These are phyloP conservation scores for Rhopalosiphum maidis DNA, from an alignment of 1,140 invertebrate genomes.

Conservation along the genomic window DNA sequence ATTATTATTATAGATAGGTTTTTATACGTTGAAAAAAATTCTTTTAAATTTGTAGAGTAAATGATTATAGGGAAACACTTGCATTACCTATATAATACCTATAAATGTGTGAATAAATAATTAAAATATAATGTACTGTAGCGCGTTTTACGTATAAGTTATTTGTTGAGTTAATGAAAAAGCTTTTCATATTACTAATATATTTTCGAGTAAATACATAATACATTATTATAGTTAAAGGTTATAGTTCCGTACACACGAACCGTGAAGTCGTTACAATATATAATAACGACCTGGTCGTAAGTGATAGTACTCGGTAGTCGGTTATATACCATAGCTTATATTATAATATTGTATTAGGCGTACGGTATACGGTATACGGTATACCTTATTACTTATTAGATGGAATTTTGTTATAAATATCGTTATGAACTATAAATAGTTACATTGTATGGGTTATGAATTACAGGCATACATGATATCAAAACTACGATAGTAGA, in stretches of 20 bases:
- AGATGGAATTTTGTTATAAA: background rate
- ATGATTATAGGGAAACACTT: background rate
- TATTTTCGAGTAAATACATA: background rate
- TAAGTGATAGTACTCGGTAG: background rate
- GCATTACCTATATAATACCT: background rate
- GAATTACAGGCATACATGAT: background rate
- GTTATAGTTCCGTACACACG: background rate
- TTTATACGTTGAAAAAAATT: background rate
- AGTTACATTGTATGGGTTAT: background rate
- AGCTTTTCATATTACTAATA: slow-evolving; percentile 2
- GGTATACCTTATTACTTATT: no score
- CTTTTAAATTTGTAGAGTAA: background rate
- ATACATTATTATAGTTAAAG: background rate
- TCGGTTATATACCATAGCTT: no score
- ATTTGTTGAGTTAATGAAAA: background rate
- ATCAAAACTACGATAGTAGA: background rate
- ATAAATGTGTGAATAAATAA: background rate
- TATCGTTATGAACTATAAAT: background rate
- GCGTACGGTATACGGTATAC: no score
- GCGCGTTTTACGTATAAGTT: background rate
- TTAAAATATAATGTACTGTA: background rate
- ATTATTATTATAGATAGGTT: background rate
- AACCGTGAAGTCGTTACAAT: background rate
- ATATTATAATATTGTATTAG: no score
- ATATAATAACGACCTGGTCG: background rate